These are phyloP conservation scores for Lepidothrix coronata DNA, from an alignment of 2,113 vertebrate species.

Conservation along the genomic window DNA sequence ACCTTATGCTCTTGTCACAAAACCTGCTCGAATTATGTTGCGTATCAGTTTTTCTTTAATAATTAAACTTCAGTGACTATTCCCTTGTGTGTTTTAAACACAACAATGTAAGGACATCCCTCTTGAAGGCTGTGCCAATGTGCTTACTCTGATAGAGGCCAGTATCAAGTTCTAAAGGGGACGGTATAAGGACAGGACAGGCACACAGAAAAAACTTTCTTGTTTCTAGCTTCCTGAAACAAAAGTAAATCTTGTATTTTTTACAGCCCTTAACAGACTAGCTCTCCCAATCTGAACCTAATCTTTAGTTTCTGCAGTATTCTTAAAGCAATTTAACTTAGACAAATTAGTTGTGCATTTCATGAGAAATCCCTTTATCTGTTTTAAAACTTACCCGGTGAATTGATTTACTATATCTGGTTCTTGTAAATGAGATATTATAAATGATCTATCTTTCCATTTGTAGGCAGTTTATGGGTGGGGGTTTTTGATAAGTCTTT, in stretches of 20 bases:
- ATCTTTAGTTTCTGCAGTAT: not conserved
- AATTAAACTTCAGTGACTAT: not conserved
- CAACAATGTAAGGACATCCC: rapidly evolving
- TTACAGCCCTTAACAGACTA: not conserved
- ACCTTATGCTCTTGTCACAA: not conserved
- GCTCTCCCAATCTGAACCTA: not conserved
- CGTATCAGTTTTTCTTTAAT: not conserved
- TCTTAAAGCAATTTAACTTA: not conserved
- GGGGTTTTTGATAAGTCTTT: not conserved
- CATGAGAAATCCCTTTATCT: not conserved
- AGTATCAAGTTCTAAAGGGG: not conserved
- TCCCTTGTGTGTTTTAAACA: not conserved
- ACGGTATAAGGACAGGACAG: not conserved
- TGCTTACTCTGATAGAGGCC: not conserved
- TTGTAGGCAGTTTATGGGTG: not conserved
- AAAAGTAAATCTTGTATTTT: not conserved
- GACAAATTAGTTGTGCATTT: not conserved
- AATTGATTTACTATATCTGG: not conserved
- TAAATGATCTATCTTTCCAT: not conserved
- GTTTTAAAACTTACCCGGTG: not conserved
- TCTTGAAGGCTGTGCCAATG: not conserved
- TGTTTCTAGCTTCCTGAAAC: not conserved
- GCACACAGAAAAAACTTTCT: not conserved
- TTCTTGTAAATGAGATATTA: not conserved
- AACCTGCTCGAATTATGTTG: not conserved